These are phyloP conservation scores for Rhyacophila evoluta DNA, from an alignment of 2,888 invertebrate species.

Conservation along the genomic window DNA sequence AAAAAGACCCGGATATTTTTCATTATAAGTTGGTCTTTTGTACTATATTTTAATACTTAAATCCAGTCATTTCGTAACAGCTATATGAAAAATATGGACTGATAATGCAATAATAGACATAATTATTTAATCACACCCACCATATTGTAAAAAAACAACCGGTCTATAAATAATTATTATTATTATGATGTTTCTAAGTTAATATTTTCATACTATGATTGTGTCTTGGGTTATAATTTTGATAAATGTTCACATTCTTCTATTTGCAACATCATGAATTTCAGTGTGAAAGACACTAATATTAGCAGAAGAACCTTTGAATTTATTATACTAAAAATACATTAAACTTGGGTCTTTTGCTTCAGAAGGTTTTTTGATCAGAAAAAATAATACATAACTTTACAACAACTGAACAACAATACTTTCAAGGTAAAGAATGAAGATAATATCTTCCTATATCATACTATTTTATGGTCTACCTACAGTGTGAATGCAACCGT, in stretches of 20 bases:
- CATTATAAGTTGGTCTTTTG: constrained; percentile 7
- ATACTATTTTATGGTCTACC: too few species aligned
- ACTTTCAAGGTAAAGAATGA: too few species aligned
- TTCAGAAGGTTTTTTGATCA: too few species aligned
- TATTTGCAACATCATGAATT: too few species aligned
- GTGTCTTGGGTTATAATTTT: not conserved
- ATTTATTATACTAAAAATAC: too few species aligned
- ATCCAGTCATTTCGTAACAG: constrained; percentile 10
- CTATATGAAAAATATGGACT: constrained; percentile 16
- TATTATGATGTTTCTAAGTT: not conserved
- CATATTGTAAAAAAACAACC: constrained; percentile 22
- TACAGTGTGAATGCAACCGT: too few species aligned
- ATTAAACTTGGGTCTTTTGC: too few species aligned
- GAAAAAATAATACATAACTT: too few species aligned
- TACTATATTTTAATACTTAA: constrained; percentile 6
- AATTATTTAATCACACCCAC: constrained; percentile 41
- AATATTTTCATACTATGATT: constrained; percentile 3
- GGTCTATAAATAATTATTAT: constrained; percentile 4
- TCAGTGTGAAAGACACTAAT: too few species aligned
- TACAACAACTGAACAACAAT: too few species aligned
- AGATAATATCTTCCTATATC: too few species aligned
- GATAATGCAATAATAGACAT: constrained; percentile 47
- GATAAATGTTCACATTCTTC: not conserved
- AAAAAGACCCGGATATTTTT: not conserved
- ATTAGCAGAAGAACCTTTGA: too few species aligned